Evolutionary conservation across 1,140 invertebrate species (phyloP), one percentile per base, ranked within the genome.

Genomic region (Anagrus nilaparvatae): DNA sequence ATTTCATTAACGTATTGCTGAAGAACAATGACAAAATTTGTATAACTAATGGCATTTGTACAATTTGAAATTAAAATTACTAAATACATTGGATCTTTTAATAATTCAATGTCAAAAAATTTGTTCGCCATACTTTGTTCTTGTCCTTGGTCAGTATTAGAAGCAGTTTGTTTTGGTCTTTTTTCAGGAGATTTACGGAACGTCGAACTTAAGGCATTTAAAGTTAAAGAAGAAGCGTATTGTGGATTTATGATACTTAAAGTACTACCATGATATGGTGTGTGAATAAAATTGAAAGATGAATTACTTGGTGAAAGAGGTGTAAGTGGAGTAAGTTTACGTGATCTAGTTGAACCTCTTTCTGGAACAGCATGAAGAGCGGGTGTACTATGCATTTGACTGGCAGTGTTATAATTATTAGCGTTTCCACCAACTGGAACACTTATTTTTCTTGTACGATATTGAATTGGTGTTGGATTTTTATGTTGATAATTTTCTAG

Each of bases 1-100:
- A 84, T 61, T 9, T 74, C 56, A 1, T 74, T 57, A 1, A 83
- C 84, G 58, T 87, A 88, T 0, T 76, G 72, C 4, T 85, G 84
- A 12, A 88, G 65, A 3, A 88, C 53, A 34, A 88, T 86, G 0
- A 87, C 79, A 44, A 88, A 87, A 57, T 90, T 89, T 0, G 85
- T 88, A 51, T 87, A 87, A 35, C 84, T 85, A 30, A 89, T 83
- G 3, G 84, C 86, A 46, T 82, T 85, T 1, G 84, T 86, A 18
- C 79, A 84, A 54, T 87, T 87, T 0, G 84, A 87, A 47, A 87
- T 78, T 13, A 88, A 58, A 34, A 89, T 85, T 3, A 88, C 77
- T 27, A 88, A 67, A 55, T 87, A 89, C 21, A 87, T 73, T 0
- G 83, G 82, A 58, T 88, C 83, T 58, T 74, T 80, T 0, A 89